These are phyloP conservation scores for Dasypogon diadema DNA, from an alignment of 2,888 invertebrate genomes.

Conservation along the genomic window DNA sequence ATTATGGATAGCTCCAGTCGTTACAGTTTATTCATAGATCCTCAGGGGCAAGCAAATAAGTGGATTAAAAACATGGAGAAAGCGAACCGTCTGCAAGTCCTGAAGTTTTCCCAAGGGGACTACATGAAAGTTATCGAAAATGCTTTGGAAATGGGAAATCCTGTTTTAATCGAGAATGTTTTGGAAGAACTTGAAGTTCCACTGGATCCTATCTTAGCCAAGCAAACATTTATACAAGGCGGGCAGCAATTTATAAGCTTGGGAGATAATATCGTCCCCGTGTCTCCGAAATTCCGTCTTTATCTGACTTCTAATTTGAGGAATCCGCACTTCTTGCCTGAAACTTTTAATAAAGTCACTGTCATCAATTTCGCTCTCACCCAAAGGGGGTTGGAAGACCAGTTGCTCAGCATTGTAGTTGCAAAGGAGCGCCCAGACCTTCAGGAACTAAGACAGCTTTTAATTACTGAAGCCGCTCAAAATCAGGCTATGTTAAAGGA, in stretches of 20 bases:
- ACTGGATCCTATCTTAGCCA: conserved; percentile 88
- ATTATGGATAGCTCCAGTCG: too few relatives aligned
- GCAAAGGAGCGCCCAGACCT: conserved; percentile 92
- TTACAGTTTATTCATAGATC: conserved; percentile 95
- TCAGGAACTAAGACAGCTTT: conserved; percentile 88
- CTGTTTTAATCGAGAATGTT: conserved; percentile 91
- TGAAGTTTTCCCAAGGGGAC: conserved; percentile 84
- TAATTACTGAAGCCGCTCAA: conserved; percentile 89
- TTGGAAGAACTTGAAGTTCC: conserved; percentile 92
- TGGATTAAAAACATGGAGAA: conserved; percentile 96
- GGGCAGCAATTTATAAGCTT: conserved; percentile 88
- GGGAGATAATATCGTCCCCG: conserved; percentile 74
- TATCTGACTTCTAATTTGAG: conserved; percentile 94
- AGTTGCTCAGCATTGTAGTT: conserved; percentile 89
- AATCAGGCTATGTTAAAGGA: conserved; percentile 86
- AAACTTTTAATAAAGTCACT: conserved; percentile 91
- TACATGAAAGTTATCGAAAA: conserved; percentile 87
- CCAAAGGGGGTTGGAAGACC: conserved; percentile 87
- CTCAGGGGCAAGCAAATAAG: conserved; percentile 93
- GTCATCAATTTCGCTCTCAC: conserved; percentile 95
- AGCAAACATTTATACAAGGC: conserved; percentile 91
- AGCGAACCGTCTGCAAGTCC: conserved; percentile 82
- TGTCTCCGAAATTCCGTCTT: conserved; percentile 77
- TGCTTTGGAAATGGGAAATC: conserved; percentile 87
- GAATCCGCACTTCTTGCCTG: conserved; percentile 95